These are phyloP conservation scores for Eospalax fontanierii DNA, from an alignment of 2,797 vertebrate species.

Conservation along the genomic window DNA sequence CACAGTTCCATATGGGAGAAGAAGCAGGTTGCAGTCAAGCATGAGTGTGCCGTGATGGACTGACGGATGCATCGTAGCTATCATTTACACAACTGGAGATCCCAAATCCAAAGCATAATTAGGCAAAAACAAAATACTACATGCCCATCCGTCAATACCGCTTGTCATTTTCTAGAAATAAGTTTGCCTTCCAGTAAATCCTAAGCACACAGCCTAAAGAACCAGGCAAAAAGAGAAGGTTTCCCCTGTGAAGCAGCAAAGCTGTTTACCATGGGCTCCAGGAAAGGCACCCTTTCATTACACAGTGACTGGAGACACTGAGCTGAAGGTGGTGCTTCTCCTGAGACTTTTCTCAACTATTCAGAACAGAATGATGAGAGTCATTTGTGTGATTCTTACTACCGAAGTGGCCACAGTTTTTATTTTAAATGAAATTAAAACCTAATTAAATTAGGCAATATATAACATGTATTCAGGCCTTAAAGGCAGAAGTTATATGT, in stretches of 20 bases:
- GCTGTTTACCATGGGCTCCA: neutral
- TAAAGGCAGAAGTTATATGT: constrained; percentile 31
- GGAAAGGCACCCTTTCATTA: neutral
- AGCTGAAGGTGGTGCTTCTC: neutral
- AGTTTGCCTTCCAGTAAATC: constrained; percentile 81
- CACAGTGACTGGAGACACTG: neutral
- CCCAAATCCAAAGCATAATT: constrained; percentile 79
- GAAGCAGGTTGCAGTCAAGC: constrained; percentile 54
- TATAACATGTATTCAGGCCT: constrained; percentile 32
- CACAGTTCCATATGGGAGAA: constrained; percentile 68
- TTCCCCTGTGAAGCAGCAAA: constrained; percentile 35
- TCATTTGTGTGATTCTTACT: constrained; percentile 19
- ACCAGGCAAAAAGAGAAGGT: constrained; percentile 68
- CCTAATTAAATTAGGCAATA: constrained; percentile 15
- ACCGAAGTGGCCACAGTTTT: neutral
- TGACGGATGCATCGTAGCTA: constrained; percentile 72
- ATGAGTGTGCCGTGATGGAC: constrained; percentile 77
- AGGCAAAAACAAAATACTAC: constrained; percentile 83
- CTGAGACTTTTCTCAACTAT: constrained; percentile 19
- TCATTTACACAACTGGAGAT: constrained; percentile 83
- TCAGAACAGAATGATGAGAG: constrained; percentile 2
- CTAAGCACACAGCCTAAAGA: constrained; percentile 73
- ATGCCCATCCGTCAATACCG: constrained; percentile 79
- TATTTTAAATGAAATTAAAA: constrained; percentile 55
- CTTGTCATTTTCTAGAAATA: constrained; percentile 81